Base-by-base conservation (phyloP, 2,797 vertebrate genomes). In the Selene dorsalis region DNA sequence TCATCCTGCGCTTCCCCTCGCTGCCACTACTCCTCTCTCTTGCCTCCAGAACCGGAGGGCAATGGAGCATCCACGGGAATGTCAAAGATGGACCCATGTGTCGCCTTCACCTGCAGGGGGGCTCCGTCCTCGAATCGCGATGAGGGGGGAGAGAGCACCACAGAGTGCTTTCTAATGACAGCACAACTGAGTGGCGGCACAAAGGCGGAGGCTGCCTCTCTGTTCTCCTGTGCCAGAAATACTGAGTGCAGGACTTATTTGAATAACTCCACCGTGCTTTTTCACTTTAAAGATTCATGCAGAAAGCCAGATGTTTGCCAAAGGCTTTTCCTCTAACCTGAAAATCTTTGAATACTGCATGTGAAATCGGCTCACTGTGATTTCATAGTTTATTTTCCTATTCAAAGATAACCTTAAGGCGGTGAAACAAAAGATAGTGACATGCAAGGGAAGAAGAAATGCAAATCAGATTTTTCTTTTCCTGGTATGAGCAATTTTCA, bases 101-200 rank as follows among this genome's bases (percentile, higher is more conserved):
- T 77, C 24, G 48, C 79, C 75, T 73, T 79, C 77, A 80, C 83
- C 88, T 84, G 74, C 77, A 57, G 72, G 84, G 77, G 48, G 68
- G 76, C 85, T 67, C 73, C 66, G 69, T 77, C 60, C 66, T 79
- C 57, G 77, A 87, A 86, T 88, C 82, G 68, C 50, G 69, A 84
- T 58, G 80, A 90, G 82, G 47, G 57, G 28, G 47, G 57, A 24
- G 17, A 57, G 45, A 71, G 61, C 53, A 62, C 69, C 73, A 68
- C 38, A 82, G 63, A 79, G 59, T 69, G 59, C 76, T 86, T 83
- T 82, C 69, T 88, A 85, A 86, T 79, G 85, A 84, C 79, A 82
- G 86, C 77, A 72, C 47, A 30, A 70, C 77, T 72, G 53, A 16
- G 32, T 58, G 14, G 26, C 41, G 3, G 70, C 53, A 76, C 75